Conservation (phyloP, 1,140 invertebrate species). For the Drosophila arawakana region DNA sequence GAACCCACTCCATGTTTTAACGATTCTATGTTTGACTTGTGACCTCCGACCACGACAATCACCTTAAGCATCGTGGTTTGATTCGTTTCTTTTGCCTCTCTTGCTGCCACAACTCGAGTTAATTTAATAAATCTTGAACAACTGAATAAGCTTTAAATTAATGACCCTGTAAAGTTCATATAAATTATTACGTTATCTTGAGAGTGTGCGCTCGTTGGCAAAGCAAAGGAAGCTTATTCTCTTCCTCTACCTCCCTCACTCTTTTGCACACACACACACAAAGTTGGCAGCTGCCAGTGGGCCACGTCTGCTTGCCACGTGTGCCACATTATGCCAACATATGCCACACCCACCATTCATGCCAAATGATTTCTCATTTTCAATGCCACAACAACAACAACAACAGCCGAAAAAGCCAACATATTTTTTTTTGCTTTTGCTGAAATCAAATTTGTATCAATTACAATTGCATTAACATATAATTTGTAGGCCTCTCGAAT, state of each 20-base stretch:
- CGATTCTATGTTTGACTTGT: slow-evolving; percentile 17
- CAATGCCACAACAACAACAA: slow-evolving; percentile 54
- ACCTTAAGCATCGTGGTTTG: background rate
- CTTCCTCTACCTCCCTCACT: background rate
- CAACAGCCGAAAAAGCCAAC: slow-evolving; percentile 10
- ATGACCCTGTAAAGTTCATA: slow-evolving; percentile 84
- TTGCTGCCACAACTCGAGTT: slow-evolving; percentile 80
- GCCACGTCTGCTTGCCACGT: slow-evolving; percentile 41
- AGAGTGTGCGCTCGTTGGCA: slow-evolving; percentile 30
- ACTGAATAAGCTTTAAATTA: slow-evolving; percentile 85
- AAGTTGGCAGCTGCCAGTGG: slow-evolving; percentile 52
- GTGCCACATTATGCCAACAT: slow-evolving; percentile 68
- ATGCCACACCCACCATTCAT: slow-evolving; percentile 22
- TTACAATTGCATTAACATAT: slow-evolving; percentile 83
- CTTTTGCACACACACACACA: background rate
- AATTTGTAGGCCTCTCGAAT: slow-evolving; percentile 72
- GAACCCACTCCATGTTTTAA: background rate
- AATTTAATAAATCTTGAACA: slow-evolving; percentile 85
- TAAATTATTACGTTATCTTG: slow-evolving; percentile 82
- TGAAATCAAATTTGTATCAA: slow-evolving; percentile 83
- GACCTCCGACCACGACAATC: background rate
- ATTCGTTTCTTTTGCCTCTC: slow-evolving; percentile 16
- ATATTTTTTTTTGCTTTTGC: slow-evolving; percentile 62
- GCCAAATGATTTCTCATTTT: slow-evolving; percentile 79
- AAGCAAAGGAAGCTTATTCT: slow-evolving; percentile 20